Evolutionary conservation across 2,113 vertebrate species (phyloP).

Genomic region (Hemiprocne comata): DNA sequence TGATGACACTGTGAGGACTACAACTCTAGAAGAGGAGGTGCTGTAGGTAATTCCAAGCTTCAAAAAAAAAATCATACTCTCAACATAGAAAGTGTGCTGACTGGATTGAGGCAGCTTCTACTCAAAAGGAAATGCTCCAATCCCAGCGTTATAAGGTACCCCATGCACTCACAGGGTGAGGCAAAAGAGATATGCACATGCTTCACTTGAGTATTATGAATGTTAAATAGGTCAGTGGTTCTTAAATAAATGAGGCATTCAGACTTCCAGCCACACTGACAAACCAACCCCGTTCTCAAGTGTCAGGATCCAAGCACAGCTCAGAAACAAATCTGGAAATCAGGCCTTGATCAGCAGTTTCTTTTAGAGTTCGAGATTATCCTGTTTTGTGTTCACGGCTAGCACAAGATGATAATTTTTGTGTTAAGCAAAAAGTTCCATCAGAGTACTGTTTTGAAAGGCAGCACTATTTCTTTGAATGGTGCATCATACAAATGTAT

Average conservation of each 20-base stretch:
- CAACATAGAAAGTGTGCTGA: neutral
- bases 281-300: neutral
- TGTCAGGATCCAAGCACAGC: neutral
- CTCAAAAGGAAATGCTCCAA: fast-evolving
- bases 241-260: slow-evolving; percentile 37
- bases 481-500: neutral
- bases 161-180: neutral
- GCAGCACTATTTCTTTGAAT: neutral
- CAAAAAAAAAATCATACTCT: neutral
- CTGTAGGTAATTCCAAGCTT: neutral
- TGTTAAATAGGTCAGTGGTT: neutral
- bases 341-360: neutral
- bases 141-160: fast-evolving
- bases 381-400: neutral
- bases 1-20: neutral
- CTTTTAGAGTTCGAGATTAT: neutral
- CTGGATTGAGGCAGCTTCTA: neutral
- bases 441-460: neutral
- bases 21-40: neutral
- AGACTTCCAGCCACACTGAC: neutral
- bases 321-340: neutral
- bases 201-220: neutral
- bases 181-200: neutral
- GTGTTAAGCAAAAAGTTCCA: neutral
- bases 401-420: neutral